Percentiles rank a stretch among this genome's conserved stretches.
phyloP scores from a whole-genome alignment of 2,888 invertebrate genomes.

The Brachylomia viminalis region DNA sequence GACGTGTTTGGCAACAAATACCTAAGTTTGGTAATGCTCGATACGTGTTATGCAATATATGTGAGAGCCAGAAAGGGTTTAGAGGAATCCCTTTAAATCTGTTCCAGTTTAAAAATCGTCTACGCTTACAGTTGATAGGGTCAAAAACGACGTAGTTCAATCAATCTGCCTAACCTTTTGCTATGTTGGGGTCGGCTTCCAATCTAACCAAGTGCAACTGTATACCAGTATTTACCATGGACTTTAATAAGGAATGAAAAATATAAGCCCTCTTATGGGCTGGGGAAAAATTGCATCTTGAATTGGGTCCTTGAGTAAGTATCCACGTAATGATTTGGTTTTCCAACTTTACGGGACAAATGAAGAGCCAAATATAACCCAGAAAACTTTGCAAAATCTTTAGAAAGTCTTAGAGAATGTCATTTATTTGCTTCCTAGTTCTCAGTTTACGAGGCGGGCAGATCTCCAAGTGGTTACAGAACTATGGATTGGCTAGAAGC shows the following conservation, averaged over 20 bases:
- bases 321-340: neutral
- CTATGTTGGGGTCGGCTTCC: neutral
- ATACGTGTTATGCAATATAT: neutral
- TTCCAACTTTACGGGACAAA: neutral
- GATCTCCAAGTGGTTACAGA: slow-evolving; percentile 47
- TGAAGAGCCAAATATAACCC: neutral
- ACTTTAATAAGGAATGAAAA: neutral
- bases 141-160: neutral
- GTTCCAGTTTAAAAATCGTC: neutral
- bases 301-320: neutral
- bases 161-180: neutral
- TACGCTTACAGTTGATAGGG: neutral
- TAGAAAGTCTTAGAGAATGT: neutral
- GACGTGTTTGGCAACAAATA: neutral
- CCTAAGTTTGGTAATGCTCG: neutral
- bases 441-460: slow-evolving; percentile 46
- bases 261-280: neutral
- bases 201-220: too few species aligned
- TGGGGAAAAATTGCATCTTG: neutral
- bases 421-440: slow-evolving; percentile 32
- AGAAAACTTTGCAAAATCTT: neutral
- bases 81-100: neutral
- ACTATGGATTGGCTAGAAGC: slow-evolving; percentile 51
- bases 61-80: neutral
- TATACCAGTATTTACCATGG: too few species aligned